Percentiles rank a stretch among this genome's conserved stretches.
phyloP scores from a whole-genome alignment of 2,888 invertebrate species.

The Cheilosia urbana region DNA sequence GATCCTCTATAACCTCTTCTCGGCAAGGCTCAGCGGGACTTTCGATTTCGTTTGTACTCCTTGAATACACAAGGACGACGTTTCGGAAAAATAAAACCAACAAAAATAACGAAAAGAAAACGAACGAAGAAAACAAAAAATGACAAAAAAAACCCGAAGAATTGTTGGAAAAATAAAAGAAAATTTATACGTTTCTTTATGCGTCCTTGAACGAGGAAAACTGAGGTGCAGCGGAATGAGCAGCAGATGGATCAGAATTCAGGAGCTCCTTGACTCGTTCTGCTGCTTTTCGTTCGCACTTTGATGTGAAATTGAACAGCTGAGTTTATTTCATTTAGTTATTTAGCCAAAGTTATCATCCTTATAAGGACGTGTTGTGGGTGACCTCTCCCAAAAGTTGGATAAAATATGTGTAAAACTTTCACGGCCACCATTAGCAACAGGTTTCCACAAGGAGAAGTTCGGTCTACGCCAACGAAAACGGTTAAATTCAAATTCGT shows the following conservation, averaged over 20 bases:
- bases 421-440: constrained; percentile 55
- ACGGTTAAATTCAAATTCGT: neutral
- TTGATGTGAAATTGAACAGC: constrained; percentile 69
- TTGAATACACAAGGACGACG: constrained; percentile 65
- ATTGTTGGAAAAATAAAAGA: constrained; percentile 57
- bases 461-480: neutral
- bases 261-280: constrained; percentile 46
- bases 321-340: constrained; percentile 58
- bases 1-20: constrained; percentile 58
- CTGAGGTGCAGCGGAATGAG: constrained; percentile 34
- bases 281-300: constrained; percentile 33
- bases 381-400: neutral
- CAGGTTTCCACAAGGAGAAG: constrained; percentile 48
- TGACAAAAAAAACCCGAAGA: constrained; percentile 22
- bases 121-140: constrained; percentile 19
- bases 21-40: constrained; percentile 70
- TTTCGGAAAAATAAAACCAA: constrained; percentile 38
- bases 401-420: constrained; percentile 8
- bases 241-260: constrained; percentile 64
- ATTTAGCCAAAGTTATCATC: neutral
- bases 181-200: constrained; percentile 63
- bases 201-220: constrained; percentile 63
- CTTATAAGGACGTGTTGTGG: constrained; percentile 27
- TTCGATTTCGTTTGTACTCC: constrained; percentile 71
- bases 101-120: constrained; percentile 39